A percentile compares a stretch with the other conserved stretches of the same genome.
Evolutionary conservation across 2,113 vertebrate genomes (phyloP).

Genomic region (Cinclus cinclus): DNA sequence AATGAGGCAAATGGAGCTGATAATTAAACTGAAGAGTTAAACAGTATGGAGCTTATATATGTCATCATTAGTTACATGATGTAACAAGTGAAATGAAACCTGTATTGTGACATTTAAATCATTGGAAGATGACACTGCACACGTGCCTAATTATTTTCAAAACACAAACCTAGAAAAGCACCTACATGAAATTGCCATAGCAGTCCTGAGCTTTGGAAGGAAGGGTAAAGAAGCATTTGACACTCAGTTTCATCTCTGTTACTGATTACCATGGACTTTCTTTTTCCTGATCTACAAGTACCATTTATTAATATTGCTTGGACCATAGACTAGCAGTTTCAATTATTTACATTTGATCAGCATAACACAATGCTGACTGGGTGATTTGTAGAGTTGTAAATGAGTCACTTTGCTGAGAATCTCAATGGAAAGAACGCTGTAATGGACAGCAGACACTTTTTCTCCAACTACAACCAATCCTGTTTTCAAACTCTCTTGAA

Average conservation of each 20-base stretch:
- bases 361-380: background rate
- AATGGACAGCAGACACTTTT: background rate
- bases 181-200: background rate
- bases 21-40: background rate
- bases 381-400: background rate
- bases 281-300: background rate
- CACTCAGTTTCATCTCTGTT: background rate
- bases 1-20: background rate
- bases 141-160: background rate
- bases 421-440: background rate
- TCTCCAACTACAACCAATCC: background rate
- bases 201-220: background rate
- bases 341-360: background rate
- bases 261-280: background rate
- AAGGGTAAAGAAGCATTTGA: background rate
- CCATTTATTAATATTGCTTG: background rate
- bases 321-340: background rate
- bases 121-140: background rate
- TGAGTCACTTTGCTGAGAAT: background rate
- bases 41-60: background rate
- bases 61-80: background rate
- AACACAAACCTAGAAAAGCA: background rate
- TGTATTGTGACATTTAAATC: background rate
- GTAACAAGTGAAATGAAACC: background rate
- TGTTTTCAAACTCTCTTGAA: background rate